phyloP scores from a whole-genome alignment of 2,113 vertebrate genomes.

The Cranoglanis bouderius region DNA sequence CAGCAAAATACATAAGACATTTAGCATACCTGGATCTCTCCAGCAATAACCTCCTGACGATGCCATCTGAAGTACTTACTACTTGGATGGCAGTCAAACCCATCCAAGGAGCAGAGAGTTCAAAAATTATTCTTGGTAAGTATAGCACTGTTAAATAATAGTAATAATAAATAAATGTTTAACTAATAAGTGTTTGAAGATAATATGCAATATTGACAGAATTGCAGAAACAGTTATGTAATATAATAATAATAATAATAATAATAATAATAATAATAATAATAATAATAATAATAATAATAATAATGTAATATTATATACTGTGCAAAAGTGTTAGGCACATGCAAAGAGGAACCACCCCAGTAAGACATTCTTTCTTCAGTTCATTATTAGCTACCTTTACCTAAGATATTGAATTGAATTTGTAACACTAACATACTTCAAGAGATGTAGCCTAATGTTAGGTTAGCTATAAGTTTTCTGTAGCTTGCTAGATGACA shows the following conservation, averaged over 20 bases:
- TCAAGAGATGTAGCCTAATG: neutral
- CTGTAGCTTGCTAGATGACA: neutral
- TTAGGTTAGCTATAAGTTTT: neutral
- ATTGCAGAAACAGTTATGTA: neutral
- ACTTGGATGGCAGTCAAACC: conserved; percentile 82
- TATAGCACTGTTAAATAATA: conserved; percentile 62
- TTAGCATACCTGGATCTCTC: conserved; percentile 94
- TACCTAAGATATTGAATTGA: neutral
- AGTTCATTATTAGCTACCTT: neutral
- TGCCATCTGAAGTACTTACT: conserved; percentile 83
- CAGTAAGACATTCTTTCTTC: neutral
- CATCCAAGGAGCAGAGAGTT: conserved; percentile 74
- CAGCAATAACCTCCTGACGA: conserved; percentile 88
- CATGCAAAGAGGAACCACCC: too few relatives aligned
- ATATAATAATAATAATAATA: too few relatives aligned
- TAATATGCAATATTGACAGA: neutral
- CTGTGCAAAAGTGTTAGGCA: too few relatives aligned
- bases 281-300: too few relatives aligned
- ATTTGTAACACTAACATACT: neutral
- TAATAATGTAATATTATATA: too few relatives aligned
- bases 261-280: too few relatives aligned
- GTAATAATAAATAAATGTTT: neutral
- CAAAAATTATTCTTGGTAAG: conserved; percentile 91
- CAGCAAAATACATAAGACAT: conserved; percentile 81
- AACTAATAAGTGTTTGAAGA: neutral